These are phyloP conservation scores for Luscinia megarhynchos DNA, from an alignment of 2,797 vertebrate genomes.

Conservation along the genomic window DNA sequence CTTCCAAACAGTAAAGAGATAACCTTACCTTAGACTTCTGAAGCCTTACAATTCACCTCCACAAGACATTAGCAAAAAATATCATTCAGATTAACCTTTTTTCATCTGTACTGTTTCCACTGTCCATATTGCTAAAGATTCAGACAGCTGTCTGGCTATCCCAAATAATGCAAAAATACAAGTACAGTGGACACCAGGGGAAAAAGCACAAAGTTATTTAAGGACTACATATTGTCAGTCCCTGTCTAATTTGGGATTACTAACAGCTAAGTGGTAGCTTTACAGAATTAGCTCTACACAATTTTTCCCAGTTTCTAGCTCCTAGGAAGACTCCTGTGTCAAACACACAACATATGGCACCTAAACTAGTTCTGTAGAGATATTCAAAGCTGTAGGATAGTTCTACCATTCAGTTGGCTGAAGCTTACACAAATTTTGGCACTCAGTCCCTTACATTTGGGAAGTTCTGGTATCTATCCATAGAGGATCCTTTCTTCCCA, in stretches of 20 bases:
- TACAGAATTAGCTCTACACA: neutral
- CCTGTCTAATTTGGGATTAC: neutral
- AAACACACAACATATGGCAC: neutral
- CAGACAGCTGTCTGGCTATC: neutral
- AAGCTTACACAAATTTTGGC: neutral
- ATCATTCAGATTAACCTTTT: neutral
- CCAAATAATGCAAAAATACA: neutral
- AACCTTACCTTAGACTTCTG: neutral
- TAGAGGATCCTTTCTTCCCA: neutral
- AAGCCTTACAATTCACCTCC: neutral
- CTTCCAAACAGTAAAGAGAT: neutral
- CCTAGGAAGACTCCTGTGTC: neutral
- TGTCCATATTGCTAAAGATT: neutral
- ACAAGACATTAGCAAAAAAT: neutral
- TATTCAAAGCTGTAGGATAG: neutral
- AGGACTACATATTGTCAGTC: neutral
- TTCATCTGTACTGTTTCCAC: neutral
- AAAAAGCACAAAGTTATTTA: neutral
- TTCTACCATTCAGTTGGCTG: neutral
- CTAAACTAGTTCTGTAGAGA: neutral
- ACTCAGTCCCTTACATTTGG: accelerated
- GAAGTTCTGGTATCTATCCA: neutral
- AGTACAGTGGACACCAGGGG: neutral
- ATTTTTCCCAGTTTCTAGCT: neutral
- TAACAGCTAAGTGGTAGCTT: neutral